Evolutionary conservation across 2,113 vertebrate species (phyloP).

Genomic region (Neolamprologus cancellatus): DNA sequence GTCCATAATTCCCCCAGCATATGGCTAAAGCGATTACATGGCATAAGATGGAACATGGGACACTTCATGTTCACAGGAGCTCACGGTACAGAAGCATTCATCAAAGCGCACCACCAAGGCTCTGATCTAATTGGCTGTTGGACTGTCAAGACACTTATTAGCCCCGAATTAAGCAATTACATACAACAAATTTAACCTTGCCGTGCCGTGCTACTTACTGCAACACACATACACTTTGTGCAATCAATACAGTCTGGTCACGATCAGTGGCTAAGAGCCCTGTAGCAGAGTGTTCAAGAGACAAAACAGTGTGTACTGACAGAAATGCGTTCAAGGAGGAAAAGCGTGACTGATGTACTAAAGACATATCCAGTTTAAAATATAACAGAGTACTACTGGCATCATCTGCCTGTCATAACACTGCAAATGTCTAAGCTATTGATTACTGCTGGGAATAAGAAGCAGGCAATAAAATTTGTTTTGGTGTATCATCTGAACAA

Average conservation of each 20-base stretch:
- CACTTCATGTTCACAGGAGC: neutral
- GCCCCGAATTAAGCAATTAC: neutral
- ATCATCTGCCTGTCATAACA: neutral
- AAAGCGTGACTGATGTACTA: neutral
- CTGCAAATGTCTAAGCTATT: neutral
- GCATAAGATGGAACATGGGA: neutral
- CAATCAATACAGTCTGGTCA: neutral
- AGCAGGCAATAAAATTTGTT: neutral
- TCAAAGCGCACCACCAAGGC: neutral
- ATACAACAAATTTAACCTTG: neutral
- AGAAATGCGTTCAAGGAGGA: neutral
- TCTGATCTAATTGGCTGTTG: neutral
- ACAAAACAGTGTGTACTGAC: neutral
- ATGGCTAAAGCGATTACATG: slow-evolving; percentile 9
- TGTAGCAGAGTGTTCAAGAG: neutral
- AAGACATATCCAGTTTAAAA: neutral
- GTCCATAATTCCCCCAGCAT: slow-evolving; percentile 27
- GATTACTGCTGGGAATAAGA: neutral
- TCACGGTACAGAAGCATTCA: neutral
- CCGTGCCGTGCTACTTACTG: neutral
- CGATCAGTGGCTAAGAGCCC: neutral
- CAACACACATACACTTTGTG: neutral
- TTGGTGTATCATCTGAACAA: neutral
- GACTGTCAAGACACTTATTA: neutral
- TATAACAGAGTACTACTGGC: neutral